Evolutionary conservation across 2,113 vertebrate genomes (phyloP), one percentile per base, ranked within the genome.

Genomic region (Zosterops japonicus): DNA sequence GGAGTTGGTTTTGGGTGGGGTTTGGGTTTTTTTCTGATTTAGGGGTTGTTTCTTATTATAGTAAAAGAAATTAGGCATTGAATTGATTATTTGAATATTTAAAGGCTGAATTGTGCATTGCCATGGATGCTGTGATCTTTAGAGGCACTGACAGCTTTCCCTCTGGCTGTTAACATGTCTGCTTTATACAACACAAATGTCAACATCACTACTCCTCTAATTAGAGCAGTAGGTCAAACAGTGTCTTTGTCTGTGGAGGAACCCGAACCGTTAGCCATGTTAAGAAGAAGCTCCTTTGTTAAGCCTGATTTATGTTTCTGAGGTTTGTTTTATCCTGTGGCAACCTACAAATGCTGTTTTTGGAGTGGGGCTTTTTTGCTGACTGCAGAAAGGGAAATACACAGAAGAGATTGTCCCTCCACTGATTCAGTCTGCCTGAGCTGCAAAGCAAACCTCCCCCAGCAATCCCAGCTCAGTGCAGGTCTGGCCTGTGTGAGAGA

Each of bases 141-240:
- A 97, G 93, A 94, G 71, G 56, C 91, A 91, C 90, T 97, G 94
- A 97, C 96, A 97, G 93, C 79, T 91, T 96, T 91, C 94, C 96
- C 96, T 96, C 92, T 89, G 91, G 96, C 96, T 92, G 87, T 97
- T 97, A 96, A 76, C 93, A 67, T 97, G 94, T 95, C 97, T 97
- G 83, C 81, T 95, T 97, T 92, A 74, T 70, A 46, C 94, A 91
- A 86, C 91, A 78, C 68, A 96, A 97, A 98, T 97, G 95, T 97
- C 97, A 97, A 77, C 95, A 95, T 97, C 93, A 60, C 91, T 95
- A 50, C 92, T 64, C 78, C 71, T 93, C 95, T 97, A 97, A 98
- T 97, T 96, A 97, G 96, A 97, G 94, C 93, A 98, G 91, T 97
- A 95, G 97, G 97, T 97, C 97, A 98, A 89, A 96, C 94, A 92